Percentiles rank a stretch among this genome's conserved stretches.
These are phyloP conservation scores for Ageneiosus marmoratus DNA, from an alignment of 2,113 vertebrate genomes.

Conservation along the genomic window DNA sequence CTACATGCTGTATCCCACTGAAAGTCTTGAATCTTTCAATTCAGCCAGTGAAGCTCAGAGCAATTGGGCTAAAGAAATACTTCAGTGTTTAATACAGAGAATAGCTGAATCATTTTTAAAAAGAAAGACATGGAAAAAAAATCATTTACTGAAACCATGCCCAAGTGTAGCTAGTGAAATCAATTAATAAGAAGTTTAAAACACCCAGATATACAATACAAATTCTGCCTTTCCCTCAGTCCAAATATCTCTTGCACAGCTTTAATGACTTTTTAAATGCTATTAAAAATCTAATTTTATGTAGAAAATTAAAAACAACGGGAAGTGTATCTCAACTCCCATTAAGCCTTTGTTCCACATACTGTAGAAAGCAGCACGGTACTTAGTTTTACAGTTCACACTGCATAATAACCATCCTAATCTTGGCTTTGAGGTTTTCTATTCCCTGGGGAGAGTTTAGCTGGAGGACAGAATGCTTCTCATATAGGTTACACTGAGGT, in stretches of 20 bases:
- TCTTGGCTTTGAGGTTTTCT: neutral
- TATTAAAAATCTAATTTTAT: neutral
- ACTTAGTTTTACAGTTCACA: neutral
- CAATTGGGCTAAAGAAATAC: no score
- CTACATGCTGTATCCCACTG: no score
- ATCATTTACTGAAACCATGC: no score
- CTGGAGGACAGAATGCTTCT: constrained; percentile 11
- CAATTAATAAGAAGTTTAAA: no score
- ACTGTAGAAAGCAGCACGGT: neutral
- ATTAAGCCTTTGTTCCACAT: neutral
- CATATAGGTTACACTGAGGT: constrained; percentile 36
- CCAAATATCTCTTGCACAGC: neutral
- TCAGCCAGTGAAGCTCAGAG: no score
- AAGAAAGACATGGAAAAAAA: no score
- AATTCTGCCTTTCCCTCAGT: neutral
- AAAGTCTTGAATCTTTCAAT: no score
- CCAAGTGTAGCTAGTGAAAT: no score
- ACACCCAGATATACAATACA: no score
- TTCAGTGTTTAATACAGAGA: no score
- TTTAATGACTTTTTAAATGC: neutral
- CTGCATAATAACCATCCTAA: constrained; percentile 25
- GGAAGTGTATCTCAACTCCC: neutral
- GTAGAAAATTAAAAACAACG: neutral
- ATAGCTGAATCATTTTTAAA: no score
- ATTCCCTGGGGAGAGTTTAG: constrained; percentile 4